Conservation (phyloP, 2,888 invertebrate species). For the Harpalus rufipes region DNA sequence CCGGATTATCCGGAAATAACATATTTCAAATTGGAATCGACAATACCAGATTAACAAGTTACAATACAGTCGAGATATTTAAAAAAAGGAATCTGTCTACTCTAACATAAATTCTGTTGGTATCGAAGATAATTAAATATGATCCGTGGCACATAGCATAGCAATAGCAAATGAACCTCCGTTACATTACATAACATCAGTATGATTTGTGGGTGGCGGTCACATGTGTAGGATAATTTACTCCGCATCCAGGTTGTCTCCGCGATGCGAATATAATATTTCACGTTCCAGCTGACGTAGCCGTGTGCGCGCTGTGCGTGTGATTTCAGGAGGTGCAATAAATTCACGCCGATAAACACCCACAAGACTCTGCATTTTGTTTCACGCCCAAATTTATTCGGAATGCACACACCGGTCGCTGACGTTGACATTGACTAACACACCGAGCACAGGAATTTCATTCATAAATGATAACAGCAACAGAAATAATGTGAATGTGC, state of each 20-base stretch:
- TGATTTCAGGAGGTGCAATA: conserved; percentile 58
- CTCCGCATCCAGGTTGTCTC: conserved; percentile 53
- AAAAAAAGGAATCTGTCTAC: neutral
- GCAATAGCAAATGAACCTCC: neutral
- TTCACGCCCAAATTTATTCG: conserved; percentile 12
- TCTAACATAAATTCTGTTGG: neutral
- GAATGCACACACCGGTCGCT: conserved; percentile 6
- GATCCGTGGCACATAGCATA: neutral
- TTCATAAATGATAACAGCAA: conserved; percentile 17
- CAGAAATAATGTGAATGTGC: neutral
- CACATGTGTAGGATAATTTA: conserved; percentile 56
- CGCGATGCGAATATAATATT: conserved; percentile 56
- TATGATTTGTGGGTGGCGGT: conserved; percentile 15
- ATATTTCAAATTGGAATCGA: no score
- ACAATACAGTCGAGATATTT: no score
- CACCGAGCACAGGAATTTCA: conserved; percentile 1
- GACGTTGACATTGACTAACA: neutral
- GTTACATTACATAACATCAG: neutral
- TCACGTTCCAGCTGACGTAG: conserved; percentile 54
- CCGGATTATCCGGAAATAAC: no score
- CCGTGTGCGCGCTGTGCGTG: conserved; percentile 25
- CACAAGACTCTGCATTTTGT: conserved; percentile 28
- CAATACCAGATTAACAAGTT: no score
- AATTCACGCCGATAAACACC: conserved; percentile 57
- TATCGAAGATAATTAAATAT: neutral